phyloP scores from a whole-genome alignment of 2,888 invertebrate species.

The Mystacides longicornis region DNA sequence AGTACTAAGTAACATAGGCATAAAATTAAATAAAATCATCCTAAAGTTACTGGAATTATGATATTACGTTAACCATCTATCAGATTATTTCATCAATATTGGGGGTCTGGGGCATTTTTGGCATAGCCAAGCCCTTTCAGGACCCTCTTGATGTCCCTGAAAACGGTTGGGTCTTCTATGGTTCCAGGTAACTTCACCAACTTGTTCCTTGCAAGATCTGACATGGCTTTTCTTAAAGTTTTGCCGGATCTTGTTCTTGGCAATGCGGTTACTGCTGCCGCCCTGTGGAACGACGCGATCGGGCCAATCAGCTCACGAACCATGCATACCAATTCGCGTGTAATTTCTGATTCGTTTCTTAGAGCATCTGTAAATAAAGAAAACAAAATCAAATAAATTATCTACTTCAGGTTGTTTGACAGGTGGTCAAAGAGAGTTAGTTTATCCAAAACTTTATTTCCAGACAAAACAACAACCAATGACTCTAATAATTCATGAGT shows the following conservation, averaged over 20 bases:
- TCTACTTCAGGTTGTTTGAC: no score
- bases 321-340: constrained; percentile 48
- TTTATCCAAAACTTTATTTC: no score
- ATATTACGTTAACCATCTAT: not conserved
- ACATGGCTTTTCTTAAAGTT: constrained; percentile 74
- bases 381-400: no score
- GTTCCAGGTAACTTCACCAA: constrained; percentile 74
- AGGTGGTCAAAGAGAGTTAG: no score
- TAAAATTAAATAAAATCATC: no score
- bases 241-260: constrained; percentile 86
- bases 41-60: no score
- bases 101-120: constrained; percentile 61
- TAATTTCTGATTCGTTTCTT: constrained; percentile 47
- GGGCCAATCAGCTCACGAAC: constrained; percentile 70
- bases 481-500: no score
- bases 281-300: constrained; percentile 80
- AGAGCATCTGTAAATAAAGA: constrained; percentile 38
- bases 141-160: constrained; percentile 66
- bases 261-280: constrained; percentile 68
- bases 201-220: constrained; percentile 77
- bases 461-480: no score
- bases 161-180: constrained; percentile 81
- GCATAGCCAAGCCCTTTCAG: constrained; percentile 72
- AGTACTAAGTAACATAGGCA: no score
- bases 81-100: constrained; percentile 26